Conservation (phyloP, 2,113 vertebrate species). For the Otis tarda region DNA sequence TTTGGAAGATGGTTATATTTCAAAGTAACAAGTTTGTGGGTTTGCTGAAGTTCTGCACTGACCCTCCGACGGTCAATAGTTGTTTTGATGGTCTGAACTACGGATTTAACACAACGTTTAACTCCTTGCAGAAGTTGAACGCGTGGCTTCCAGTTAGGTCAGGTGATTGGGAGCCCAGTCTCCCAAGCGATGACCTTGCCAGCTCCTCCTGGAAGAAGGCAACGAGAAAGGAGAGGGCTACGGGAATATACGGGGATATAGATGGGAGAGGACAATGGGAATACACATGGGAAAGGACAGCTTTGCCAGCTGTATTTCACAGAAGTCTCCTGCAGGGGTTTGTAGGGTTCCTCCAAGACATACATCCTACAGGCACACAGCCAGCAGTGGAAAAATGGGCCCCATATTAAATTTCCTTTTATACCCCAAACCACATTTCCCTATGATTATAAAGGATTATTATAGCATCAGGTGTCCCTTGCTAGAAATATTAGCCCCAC, state of each 20-base stretch:
- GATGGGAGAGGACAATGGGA: no score
- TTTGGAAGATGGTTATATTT: neutral
- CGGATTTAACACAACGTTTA: neutral
- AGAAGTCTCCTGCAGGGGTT: neutral
- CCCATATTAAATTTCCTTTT: neutral
- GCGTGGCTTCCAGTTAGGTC: rapidly evolving
- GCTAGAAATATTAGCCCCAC: neutral
- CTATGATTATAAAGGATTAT: neutral
- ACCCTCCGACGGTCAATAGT: no score
- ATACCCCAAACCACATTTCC: neutral
- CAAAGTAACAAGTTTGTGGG: neutral
- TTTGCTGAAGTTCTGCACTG: neutral
- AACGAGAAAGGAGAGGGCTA: neutral
- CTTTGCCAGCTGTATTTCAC: no score
- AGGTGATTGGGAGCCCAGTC: neutral
- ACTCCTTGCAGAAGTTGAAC: neutral
- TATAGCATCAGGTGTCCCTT: neutral
- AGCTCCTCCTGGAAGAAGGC: neutral
- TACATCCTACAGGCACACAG: rapidly evolving
- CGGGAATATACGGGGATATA: neutral
- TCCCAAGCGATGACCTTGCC: neutral
- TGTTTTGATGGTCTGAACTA: neutral
- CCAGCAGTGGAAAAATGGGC: rapidly evolving
- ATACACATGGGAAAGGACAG: no score
- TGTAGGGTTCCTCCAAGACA: neutral